Conservation (phyloP, 1,140 invertebrate species). For the Drepana arcuata region DNA sequence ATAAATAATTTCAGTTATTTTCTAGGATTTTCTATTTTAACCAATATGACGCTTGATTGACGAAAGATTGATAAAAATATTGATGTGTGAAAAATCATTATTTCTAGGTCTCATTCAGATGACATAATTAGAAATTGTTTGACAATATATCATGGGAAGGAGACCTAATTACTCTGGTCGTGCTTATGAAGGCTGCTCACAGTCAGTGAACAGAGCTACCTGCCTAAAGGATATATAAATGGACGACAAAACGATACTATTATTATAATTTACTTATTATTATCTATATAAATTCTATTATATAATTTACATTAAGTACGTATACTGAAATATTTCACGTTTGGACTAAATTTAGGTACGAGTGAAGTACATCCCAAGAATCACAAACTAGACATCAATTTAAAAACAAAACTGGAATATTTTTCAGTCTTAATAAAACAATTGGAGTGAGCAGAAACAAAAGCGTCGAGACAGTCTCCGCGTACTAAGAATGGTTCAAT, state of each 20-base stretch:
- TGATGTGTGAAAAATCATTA: slow-evolving; percentile 5
- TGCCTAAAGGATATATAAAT: slow-evolving; percentile 20
- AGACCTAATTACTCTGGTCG: too few species aligned
- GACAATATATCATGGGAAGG: too few species aligned
- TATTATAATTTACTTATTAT: slow-evolving; percentile 68
- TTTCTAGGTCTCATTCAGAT: too few species aligned
- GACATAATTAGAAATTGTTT: too few species aligned
- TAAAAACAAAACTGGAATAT: slow-evolving; percentile 61
- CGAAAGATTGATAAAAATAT: too few species aligned
- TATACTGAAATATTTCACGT: slow-evolving; percentile 67
- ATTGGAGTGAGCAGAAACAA: slow-evolving; percentile 22
- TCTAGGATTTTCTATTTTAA: too few species aligned
- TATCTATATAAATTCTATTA: slow-evolving; percentile 70
- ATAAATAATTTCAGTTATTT: too few species aligned
- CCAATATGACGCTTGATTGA: too few species aligned
- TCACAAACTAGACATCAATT: slow-evolving; percentile 35
- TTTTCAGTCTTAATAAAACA: slow-evolving; percentile 62
- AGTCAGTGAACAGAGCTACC: too few species aligned
- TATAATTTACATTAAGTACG: slow-evolving; percentile 72
- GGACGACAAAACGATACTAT: slow-evolving; percentile 60
- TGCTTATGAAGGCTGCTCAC: too few species aligned
- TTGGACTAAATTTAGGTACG: slow-evolving; percentile 63
- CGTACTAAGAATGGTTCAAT: slow-evolving; percentile 47
- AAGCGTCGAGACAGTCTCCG: slow-evolving; percentile 28
- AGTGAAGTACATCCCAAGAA: slow-evolving; percentile 41